A percentile compares a stretch with the other conserved stretches of the same genome.
phyloP scores from a whole-genome alignment of 2,888 invertebrate species.

The Stegana nigrithorax region DNA sequence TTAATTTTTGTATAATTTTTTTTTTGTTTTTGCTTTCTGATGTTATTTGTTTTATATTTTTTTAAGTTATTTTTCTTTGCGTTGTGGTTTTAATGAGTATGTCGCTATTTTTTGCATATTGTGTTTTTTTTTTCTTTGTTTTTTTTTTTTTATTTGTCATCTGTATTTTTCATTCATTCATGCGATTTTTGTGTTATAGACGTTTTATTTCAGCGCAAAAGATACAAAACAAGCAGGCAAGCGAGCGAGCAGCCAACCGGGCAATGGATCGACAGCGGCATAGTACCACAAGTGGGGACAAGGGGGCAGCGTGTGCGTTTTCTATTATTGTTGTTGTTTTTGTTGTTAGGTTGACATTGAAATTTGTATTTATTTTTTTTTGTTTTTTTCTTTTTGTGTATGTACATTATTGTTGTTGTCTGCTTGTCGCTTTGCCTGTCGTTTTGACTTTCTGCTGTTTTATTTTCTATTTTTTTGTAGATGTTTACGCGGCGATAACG shows the following conservation, averaged over 20 bases:
- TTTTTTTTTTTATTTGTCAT: constrained; percentile 19
- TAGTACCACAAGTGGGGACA: too few relatives aligned
- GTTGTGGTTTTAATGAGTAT: background rate
- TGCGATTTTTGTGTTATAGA: constrained; percentile 33
- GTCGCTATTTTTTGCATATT: constrained; percentile 1
- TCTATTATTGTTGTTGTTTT: constrained; percentile 19
- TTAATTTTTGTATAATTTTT: too few relatives aligned
- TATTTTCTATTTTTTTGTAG: too few relatives aligned
- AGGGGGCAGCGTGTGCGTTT: background rate
- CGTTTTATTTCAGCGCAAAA: background rate
- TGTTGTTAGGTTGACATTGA: constrained; percentile 54
- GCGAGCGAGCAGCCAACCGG: background rate
- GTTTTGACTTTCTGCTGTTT: constrained; percentile 52
- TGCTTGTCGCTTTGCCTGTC: background rate
- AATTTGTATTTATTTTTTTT: constrained; percentile 33
- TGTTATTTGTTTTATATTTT: background rate
- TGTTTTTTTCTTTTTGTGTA: constrained; percentile 2
- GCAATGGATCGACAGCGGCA: too few relatives aligned
- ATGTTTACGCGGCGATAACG: constrained; percentile 56
- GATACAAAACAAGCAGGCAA: background rate
- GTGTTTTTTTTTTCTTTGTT: constrained; percentile 11
- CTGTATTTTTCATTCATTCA: constrained; percentile 24
- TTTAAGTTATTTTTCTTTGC: background rate
- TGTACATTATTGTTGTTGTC: constrained; percentile 5
- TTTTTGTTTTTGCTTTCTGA: background rate